Conservation (phyloP, 2,113 vertebrate genomes). For the Miniopterus natalensis region DNA sequence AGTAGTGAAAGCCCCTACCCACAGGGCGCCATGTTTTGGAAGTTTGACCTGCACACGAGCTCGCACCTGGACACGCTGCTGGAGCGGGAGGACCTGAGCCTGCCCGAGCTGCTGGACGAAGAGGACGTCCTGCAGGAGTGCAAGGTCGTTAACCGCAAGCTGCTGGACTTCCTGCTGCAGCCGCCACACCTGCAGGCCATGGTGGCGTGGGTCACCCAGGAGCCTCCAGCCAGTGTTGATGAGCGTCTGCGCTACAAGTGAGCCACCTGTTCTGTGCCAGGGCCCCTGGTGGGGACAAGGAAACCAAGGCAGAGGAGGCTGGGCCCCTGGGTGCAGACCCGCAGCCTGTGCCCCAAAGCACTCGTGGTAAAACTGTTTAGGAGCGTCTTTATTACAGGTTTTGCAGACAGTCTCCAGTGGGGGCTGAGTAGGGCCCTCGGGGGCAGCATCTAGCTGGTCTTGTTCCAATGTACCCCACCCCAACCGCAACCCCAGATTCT, state of each 20-base stretch:
- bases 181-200: constrained; percentile 87
- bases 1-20: not conserved
- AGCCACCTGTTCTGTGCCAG: not conserved
- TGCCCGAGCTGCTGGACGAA: constrained; percentile 87
- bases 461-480: not conserved
- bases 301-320: not conserved
- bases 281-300: not conserved
- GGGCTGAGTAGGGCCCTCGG: too few species aligned
- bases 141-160: constrained; percentile 87
- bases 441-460: rapidly evolving
- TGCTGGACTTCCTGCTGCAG: constrained; percentile 87
- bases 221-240: constrained; percentile 84
- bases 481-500: too few species aligned
- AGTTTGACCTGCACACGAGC: constrained; percentile 89
- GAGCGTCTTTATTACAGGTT: not conserved
- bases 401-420: not conserved
- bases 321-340: not conserved
- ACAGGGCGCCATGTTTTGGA: constrained; percentile 89
- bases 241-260: constrained; percentile 88
- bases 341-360: not conserved
- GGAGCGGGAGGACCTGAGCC: constrained; percentile 87
- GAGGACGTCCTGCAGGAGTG: constrained; percentile 89
- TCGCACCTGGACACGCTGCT: constrained; percentile 88
- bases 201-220: constrained; percentile 87
- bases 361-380: not conserved